Conservation (phyloP, 2,113 vertebrate species). For the Sminthopsis crassicaudata region DNA sequence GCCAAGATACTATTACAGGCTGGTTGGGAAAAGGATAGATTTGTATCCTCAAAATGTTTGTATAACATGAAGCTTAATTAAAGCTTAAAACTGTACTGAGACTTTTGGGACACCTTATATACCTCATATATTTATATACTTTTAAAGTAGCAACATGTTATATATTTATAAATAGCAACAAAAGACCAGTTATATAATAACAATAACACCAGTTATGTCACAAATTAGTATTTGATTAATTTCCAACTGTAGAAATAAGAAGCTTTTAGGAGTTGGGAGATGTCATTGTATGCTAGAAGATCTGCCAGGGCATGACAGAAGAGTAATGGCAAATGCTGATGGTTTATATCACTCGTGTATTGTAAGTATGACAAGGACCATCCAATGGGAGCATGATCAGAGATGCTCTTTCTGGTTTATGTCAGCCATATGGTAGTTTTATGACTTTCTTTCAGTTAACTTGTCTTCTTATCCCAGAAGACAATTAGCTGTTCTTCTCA, state of each 20-base stretch:
- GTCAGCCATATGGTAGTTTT: not conserved
- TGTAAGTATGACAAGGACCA: not conserved
- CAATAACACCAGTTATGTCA: not conserved
- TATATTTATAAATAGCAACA: too few relatives aligned
- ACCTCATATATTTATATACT: too few relatives aligned
- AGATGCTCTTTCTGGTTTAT: not conserved
- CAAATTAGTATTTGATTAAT: not conserved
- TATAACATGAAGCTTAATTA: not conserved
- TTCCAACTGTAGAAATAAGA: not conserved
- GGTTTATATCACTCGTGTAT: not conserved
- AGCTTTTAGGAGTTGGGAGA: not conserved
- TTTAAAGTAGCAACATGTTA: too few relatives aligned
- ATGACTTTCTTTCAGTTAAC: not conserved
- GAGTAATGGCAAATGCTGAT: not conserved
- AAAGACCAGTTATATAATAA: not conserved
- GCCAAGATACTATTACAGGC: not conserved
- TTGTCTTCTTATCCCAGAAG: not conserved
- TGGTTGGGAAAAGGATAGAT: not conserved
- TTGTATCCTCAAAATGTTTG: not conserved
- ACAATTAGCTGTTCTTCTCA: not conserved
- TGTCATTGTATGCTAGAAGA: not conserved
- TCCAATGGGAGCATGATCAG: not conserved
- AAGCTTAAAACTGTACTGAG: not conserved
- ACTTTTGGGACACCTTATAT: not conserved
- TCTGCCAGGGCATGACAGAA: not conserved